Base-by-base conservation (phyloP, 2,113 vertebrate genomes). In the Columbina picui region DNA sequence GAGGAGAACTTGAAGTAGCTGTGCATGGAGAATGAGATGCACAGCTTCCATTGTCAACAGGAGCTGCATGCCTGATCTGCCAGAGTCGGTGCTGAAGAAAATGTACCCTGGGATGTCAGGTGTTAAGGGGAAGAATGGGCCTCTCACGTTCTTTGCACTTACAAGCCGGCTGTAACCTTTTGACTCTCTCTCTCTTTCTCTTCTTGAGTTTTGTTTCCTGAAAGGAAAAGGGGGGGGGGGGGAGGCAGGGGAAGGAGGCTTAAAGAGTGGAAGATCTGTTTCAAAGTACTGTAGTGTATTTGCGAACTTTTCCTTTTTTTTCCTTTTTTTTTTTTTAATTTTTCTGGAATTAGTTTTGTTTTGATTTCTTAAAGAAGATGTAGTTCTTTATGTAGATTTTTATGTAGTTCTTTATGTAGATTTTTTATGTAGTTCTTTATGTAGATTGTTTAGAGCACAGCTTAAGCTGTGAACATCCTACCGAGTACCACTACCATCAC, bases 121-220 rank as follows among this genome's bases (percentile, higher is more conserved):
- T 97, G 93, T 97, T 97, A 96, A 94, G 95, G 96, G 95, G 81
- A 95, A 94, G 91, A 96, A 93, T 93, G 96, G 96, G 94, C 95
- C 96, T 94, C 96, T 96, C 90, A 90, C 63, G 95, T 95, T 93
- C 95, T 96, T 95, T 96, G 94, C 90, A 85, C 91, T 94, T 96
- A 96, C 95, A 94, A 94, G 94, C 93, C 1, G 47, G 76, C 95
- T 89, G 93, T 95, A 96, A 94, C 95, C 94, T 96, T 96, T 97
- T 96, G 93, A 95, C 96, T 95, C 95, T 85, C 84, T 86, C 93
- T 95, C 96, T 96, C 84, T 95, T 84, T 96, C 82, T 96, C 83
- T 90, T 91, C 93, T 94, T 90, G 86, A 95, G 92, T 96, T 94
- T 96, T 93, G 95, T 96, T 97, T 97, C 96, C 93, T 97, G 95